phyloP scores from a whole-genome alignment of 2,888 invertebrate species.

The Drosophila multiciliata region DNA sequence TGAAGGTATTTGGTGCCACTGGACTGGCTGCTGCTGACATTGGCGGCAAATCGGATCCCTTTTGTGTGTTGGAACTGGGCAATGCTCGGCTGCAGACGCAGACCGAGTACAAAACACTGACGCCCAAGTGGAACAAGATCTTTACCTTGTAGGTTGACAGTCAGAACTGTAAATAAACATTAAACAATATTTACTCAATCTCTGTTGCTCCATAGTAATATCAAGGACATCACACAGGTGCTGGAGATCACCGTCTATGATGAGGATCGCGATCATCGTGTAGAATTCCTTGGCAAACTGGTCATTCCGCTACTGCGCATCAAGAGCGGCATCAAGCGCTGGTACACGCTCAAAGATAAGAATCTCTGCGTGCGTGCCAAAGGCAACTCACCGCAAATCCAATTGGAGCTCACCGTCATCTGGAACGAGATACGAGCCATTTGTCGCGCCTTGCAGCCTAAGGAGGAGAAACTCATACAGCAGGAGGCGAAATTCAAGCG shows the following conservation, averaged over 20 bases:
- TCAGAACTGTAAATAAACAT: not conserved
- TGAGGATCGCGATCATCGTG: constrained; percentile 98
- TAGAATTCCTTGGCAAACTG: constrained; percentile 97
- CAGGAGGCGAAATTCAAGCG: constrained; percentile 98
- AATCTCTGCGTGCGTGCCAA: constrained; percentile 96
- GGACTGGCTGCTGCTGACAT: constrained; percentile 97
- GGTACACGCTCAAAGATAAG: constrained; percentile 98
- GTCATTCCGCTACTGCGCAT: constrained; percentile 94
- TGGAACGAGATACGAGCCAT: constrained; percentile 98
- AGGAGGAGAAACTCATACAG: constrained; percentile 97
- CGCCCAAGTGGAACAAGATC: constrained; percentile 99
- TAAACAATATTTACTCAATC: constrained; percentile 4
- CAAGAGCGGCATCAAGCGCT: constrained; percentile 95
- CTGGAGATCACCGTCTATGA: constrained; percentile 98
- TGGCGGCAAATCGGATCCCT: constrained; percentile 99
- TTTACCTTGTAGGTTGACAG: constrained; percentile 94
- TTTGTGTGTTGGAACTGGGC: constrained; percentile 97
- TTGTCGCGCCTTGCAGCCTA: constrained; percentile 96
- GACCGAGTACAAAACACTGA: constrained; percentile 98
- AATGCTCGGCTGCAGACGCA: constrained; percentile 98
- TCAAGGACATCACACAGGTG: constrained; percentile 98
- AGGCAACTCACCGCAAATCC: constrained; percentile 92
- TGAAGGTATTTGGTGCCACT: constrained; percentile 94
- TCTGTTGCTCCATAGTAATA: constrained; percentile 87
- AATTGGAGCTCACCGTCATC: constrained; percentile 93